A percentile compares a stretch with the other conserved stretches of the same genome.
Evolutionary conservation across 2,113 vertebrate genomes (phyloP).

Genomic region (Gila orcuttii): DNA sequence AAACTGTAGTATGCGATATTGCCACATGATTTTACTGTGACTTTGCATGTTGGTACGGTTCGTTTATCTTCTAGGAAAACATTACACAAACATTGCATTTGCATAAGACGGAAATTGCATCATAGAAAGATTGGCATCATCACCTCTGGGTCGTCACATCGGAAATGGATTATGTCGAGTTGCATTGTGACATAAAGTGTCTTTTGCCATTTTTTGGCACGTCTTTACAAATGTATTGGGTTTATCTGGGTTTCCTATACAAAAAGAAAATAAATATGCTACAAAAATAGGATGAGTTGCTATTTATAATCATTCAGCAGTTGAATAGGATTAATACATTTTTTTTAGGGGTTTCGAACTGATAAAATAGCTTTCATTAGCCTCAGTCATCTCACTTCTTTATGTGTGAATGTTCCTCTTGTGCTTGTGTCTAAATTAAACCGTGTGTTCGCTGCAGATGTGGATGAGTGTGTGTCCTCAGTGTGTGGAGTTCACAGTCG

Average conservation of each 20-base stretch:
- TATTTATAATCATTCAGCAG: background rate
- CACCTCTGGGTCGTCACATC: background rate
- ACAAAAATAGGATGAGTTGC: background rate
- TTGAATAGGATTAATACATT: background rate
- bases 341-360: background rate
- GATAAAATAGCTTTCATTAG: background rate
- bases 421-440: slow-evolving; percentile 1
- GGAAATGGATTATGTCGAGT: background rate
- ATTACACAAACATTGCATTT: background rate
- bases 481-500: slow-evolving; percentile 51
- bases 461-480: slow-evolving; percentile 57
- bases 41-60: background rate
- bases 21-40: background rate
- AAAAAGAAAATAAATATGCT: background rate
- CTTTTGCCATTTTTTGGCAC: background rate
- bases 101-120: background rate
- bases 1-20: background rate
- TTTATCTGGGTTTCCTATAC: background rate
- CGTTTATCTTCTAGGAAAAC: background rate
- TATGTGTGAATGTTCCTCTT: background rate
- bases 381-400: background rate
- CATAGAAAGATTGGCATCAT: background rate
- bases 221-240: background rate
- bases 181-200: background rate
- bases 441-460: slow-evolving; percentile 58